phyloP scores from a whole-genome alignment of 2,797 vertebrate genomes.

The Pangasius larnaudii region DNA sequence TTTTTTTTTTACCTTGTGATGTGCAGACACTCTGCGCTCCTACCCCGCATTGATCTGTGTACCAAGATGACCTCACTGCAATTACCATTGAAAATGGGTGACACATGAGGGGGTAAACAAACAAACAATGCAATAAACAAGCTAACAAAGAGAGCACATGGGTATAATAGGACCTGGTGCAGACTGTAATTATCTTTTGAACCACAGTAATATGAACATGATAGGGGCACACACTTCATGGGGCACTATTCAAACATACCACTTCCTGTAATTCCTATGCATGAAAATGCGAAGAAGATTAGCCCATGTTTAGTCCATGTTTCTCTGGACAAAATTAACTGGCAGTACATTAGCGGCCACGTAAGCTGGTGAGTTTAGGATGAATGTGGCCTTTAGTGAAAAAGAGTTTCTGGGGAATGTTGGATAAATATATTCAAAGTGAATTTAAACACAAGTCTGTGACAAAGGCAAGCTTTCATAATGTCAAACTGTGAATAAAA shows the following conservation, averaged over 20 bases:
- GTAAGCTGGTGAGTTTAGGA: slow-evolving; percentile 1
- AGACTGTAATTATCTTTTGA: slow-evolving; percentile 39
- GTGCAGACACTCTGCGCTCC: slow-evolving; percentile 98
- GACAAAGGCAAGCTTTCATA: neutral
- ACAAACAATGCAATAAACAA: slow-evolving; percentile 62
- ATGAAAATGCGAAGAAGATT: neutral
- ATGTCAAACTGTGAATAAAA: slow-evolving; percentile 8
- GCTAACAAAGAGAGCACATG: slow-evolving; percentile 69
- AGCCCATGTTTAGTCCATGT: neutral
- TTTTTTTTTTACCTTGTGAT: slow-evolving; percentile 88
- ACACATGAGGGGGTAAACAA: slow-evolving; percentile 85
- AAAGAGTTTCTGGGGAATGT: neutral
- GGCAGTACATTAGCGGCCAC: neutral
- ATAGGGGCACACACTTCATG: slow-evolving; percentile 15
- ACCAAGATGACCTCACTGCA: slow-evolving; percentile 98
- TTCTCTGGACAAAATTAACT: slow-evolving; percentile 17
- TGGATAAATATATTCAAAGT: slow-evolving; percentile 28
- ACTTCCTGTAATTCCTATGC: neutral
- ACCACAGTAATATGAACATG: slow-evolving; percentile 30
- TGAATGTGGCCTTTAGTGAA: neutral
- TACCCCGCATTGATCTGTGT: slow-evolving; percentile 96
- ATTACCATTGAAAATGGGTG: slow-evolving; percentile 91
- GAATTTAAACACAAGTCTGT: neutral
- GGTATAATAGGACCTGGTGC: slow-evolving; percentile 71
- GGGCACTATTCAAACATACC: neutral